phyloP scores from a whole-genome alignment of 1,140 invertebrate genomes.

The Lasioglossum albipes region DNA sequence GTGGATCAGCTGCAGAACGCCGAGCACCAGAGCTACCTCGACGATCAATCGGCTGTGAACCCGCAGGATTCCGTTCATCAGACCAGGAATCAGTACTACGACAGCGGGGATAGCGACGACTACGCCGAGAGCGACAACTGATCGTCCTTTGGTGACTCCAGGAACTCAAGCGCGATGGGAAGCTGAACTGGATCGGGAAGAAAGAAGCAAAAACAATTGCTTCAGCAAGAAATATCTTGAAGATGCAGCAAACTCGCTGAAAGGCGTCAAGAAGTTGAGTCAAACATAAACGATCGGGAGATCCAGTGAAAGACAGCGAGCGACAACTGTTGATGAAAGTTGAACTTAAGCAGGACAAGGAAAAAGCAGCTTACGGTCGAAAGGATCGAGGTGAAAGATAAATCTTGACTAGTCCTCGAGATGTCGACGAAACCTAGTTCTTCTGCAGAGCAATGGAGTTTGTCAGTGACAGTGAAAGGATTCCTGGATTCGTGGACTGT shows the following conservation, averaged over 20 bases:
- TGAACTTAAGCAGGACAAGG: neutral
- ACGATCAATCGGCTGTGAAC: conserved; percentile 9
- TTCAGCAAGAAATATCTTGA: neutral
- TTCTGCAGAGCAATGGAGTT: neutral
- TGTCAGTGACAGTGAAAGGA: neutral
- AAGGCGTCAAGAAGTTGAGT: neutral
- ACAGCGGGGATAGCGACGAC: conserved; percentile 78
- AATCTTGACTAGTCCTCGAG: no score
- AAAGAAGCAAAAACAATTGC: neutral
- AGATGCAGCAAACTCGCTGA: neutral
- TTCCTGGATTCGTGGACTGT: neutral
- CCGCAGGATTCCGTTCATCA: conserved; percentile 29
- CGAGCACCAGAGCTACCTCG: conserved; percentile 12
- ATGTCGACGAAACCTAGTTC: neutral
- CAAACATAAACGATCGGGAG: neutral
- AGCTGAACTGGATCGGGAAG: neutral
- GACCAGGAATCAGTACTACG: conserved; percentile 64
- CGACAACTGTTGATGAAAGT: neutral
- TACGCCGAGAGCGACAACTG: conserved; percentile 78
- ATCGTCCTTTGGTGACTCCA: conserved; percentile 17
- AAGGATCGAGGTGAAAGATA: no score
- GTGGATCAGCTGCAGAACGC: conserved; percentile 50
- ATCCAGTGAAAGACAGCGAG: no score
- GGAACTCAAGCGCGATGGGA: conserved; percentile 5
- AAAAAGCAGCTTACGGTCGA: neutral